A percentile compares a stretch with the other conserved stretches of the same genome.
These are phyloP conservation scores for Ceratina japonica DNA, from an alignment of 1,140 invertebrate genomes.

Conservation along the genomic window DNA sequence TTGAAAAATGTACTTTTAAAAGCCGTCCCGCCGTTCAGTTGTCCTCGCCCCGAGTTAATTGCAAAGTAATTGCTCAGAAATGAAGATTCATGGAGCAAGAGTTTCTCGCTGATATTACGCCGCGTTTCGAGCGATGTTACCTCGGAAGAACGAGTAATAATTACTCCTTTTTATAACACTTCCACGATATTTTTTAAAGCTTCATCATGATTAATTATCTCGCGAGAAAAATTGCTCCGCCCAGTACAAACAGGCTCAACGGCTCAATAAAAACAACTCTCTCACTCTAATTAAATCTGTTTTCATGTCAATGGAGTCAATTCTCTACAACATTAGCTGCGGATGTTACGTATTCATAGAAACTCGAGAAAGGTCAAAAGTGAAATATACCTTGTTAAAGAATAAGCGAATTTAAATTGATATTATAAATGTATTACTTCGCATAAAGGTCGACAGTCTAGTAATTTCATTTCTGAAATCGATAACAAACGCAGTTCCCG, in stretches of 20 bases:
- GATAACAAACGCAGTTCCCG: neutral
- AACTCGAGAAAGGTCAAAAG: too few relatives aligned
- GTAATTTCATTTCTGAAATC: constrained; percentile 4
- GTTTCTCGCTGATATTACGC: neutral
- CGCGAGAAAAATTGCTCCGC: too few relatives aligned
- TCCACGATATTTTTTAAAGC: neutral
- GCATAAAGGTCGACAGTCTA: neutral
- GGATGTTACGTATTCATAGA: too few relatives aligned
- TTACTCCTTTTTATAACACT: neutral
- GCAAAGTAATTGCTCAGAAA: constrained; percentile 25
- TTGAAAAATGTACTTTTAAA: constrained; percentile 21
- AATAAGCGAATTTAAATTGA: neutral
- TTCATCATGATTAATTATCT: too few relatives aligned
- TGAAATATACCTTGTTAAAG: neutral
- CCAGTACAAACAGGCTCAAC: too few relatives aligned
- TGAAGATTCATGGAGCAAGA: constrained; percentile 15
- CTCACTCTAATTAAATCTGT: too few relatives aligned
- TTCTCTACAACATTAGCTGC: too few relatives aligned
- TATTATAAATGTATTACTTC: neutral
- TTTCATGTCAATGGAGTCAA: too few relatives aligned
- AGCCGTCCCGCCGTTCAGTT: neutral
- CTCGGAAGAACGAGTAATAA: neutral
- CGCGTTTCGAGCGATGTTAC: neutral
- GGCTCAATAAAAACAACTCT: too few relatives aligned
- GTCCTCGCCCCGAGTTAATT: constrained; percentile 11